phyloP scores from a whole-genome alignment of 2,113 vertebrate genomes.

The Rhinogobius similis region DNA sequence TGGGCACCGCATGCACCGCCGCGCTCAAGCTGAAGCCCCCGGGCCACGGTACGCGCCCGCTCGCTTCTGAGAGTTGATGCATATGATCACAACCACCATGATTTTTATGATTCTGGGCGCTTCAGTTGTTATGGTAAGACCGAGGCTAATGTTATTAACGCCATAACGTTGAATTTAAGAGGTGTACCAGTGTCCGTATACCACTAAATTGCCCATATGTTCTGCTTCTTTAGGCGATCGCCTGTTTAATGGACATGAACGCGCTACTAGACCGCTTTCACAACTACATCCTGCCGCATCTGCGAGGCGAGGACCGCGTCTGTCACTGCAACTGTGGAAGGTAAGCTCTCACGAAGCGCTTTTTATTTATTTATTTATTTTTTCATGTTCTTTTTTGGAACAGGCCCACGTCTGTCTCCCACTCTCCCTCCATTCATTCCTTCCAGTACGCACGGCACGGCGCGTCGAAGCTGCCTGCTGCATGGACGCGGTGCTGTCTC shows the following conservation, averaged over 20 bases:
- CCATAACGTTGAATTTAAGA: neutral
- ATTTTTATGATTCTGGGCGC: slow-evolving; percentile 99
- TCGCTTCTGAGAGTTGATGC: slow-evolving; percentile 78
- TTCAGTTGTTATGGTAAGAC: slow-evolving; percentile 98
- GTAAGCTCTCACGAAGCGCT: slow-evolving; percentile 78
- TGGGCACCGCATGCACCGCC: slow-evolving; percentile 70
- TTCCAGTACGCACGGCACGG: neutral
- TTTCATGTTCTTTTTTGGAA: slow-evolving; percentile 11
- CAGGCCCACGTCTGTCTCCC: slow-evolving; percentile 7
- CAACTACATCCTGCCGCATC: slow-evolving; percentile 99
- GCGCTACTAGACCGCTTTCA: slow-evolving; percentile 99
- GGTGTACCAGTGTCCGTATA: neutral
- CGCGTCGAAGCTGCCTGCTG: slow-evolving; percentile 45
- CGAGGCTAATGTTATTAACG: slow-evolving; percentile 7
- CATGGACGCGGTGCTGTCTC: slow-evolving; percentile 70
- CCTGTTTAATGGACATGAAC: slow-evolving; percentile 99
- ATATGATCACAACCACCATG: slow-evolving; percentile 99
- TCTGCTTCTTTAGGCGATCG: slow-evolving; percentile 97
- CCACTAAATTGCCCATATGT: slow-evolving; percentile 83
- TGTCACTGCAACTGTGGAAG: slow-evolving; percentile 99
- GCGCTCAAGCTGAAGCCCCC: slow-evolving; percentile 65
- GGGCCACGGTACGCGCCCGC: slow-evolving; percentile 14
- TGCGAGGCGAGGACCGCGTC: slow-evolving; percentile 97
- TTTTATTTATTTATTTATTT: neutral
- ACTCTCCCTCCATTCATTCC: slow-evolving; percentile 18